A percentile compares a stretch with the other conserved stretches of the same genome.
These are phyloP conservation scores for Brachionus sp. DNA, from an alignment of 1,140 invertebrate genomes.

Conservation along the genomic window DNA sequence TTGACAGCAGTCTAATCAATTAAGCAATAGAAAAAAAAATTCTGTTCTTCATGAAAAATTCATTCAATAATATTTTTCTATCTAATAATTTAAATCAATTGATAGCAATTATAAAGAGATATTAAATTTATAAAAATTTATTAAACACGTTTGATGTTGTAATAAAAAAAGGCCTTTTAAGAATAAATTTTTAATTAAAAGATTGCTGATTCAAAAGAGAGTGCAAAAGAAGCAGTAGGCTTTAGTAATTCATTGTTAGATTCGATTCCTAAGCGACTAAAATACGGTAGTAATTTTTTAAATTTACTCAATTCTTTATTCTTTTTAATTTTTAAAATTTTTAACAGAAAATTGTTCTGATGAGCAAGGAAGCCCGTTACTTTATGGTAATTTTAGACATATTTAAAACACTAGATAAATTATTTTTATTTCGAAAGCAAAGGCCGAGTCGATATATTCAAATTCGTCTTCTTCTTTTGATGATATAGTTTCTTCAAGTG, in stretches of 20 bases:
- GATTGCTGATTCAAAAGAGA: not conserved
- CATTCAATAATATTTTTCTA: no score
- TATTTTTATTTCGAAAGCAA: not conserved
- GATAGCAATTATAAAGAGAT: no score
- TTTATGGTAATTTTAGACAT: not conserved
- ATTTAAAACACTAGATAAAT: not conserved
- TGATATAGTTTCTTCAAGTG: conserved; percentile 26
- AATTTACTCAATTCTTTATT: not conserved
- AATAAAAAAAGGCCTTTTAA: not conserved
- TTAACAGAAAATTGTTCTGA: not conserved
- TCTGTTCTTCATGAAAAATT: no score
- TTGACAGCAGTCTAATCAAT: no score
- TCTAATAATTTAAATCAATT: no score
- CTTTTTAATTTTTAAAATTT: not conserved
- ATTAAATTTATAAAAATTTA: no score
- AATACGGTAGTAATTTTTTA: not conserved
- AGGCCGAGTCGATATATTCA: not conserved
- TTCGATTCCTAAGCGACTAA: not conserved
- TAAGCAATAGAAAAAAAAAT: no score
- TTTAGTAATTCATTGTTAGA: not conserved
- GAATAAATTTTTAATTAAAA: not conserved
- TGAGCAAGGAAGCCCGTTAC: not conserved
- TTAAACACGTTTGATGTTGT: no score
- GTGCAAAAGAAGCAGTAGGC: not conserved
- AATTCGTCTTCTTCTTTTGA: conserved; percentile 15